These are phyloP conservation scores for Tyria jacobaeae DNA, from an alignment of 2,888 invertebrate species.

Conservation along the genomic window DNA sequence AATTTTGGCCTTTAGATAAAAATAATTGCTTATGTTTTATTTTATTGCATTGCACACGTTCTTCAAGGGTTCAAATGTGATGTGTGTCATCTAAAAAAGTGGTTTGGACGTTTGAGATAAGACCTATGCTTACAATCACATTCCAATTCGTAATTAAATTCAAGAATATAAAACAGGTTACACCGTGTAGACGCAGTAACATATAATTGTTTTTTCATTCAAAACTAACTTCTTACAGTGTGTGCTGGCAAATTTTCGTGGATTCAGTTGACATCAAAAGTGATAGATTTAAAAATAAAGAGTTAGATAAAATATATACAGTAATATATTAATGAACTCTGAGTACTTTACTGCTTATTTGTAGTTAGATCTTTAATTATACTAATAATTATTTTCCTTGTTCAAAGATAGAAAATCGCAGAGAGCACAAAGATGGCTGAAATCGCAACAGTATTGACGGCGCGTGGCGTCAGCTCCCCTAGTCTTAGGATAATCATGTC, in stretches of 20 bases:
- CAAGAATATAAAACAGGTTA: neutral
- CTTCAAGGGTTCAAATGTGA: neutral
- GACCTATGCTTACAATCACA: neutral
- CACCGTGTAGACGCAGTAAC: neutral
- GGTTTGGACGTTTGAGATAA: neutral
- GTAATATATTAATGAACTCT: neutral
- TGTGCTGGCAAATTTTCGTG: neutral
- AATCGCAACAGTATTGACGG: conserved; percentile 58
- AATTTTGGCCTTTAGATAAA: neutral
- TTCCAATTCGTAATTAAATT: neutral
- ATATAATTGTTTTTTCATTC: neutral
- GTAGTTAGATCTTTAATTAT: neutral
- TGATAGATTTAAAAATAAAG: too few relatives aligned
- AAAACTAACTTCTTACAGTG: neutral
- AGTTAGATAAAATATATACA: neutral
- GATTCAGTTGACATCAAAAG: neutral
- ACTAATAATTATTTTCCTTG: conserved; percentile 45
- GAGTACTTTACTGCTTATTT: neutral
- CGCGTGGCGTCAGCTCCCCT: conserved; percentile 59
- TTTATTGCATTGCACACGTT: neutral
- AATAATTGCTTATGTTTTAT: neutral
- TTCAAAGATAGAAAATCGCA: conserved; percentile 47
- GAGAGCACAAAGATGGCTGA: conserved; percentile 65
- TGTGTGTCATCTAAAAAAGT: neutral
- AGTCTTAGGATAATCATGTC: conserved; percentile 77